phyloP scores from a whole-genome alignment of 2,888 invertebrate species.

The Cinara cedri region DNA sequence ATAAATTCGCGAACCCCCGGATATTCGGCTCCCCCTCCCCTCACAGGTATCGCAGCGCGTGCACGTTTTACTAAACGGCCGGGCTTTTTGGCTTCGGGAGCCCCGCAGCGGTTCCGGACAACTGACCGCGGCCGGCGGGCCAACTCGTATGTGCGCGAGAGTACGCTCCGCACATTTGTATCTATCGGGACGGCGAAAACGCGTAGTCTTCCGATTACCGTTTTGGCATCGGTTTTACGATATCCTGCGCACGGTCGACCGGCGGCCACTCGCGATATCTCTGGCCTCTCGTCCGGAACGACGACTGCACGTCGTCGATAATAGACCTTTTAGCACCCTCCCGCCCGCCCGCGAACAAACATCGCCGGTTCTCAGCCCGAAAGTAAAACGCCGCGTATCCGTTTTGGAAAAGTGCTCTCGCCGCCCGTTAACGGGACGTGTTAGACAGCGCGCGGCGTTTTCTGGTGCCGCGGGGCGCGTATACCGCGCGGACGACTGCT shows the following conservation, averaged over 20 bases:
- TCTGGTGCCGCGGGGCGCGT: no score
- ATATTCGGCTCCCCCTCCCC: no score
- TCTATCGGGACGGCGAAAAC: background rate
- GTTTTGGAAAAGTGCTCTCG: slow-evolving; percentile 33
- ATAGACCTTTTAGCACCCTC: slow-evolving; percentile 12
- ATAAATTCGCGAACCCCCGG: no score
- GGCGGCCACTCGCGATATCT: slow-evolving; percentile 21
- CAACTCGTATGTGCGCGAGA: background rate
- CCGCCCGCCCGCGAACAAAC: background rate
- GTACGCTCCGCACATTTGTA: background rate
- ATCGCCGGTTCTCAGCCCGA: background rate
- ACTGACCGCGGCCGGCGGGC: background rate
- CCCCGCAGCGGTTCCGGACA: slow-evolving; percentile 18
- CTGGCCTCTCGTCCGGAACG: slow-evolving; percentile 4
- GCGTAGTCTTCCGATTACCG: slow-evolving; percentile 39
- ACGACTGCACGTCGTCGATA: no score
- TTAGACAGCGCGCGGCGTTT: no score
- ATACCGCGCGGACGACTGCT: background rate
- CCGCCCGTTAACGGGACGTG: no score
- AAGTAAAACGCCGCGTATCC: background rate
- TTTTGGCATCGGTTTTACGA: slow-evolving; percentile 47
- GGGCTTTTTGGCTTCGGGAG: background rate
- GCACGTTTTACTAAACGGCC: no score
- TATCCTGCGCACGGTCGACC: background rate
- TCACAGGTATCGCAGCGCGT: background rate